Evolutionary conservation across 1,140 invertebrate genomes (phyloP), one percentile per base, ranked within the genome.

Genomic region (Calosoma granatense): DNA sequence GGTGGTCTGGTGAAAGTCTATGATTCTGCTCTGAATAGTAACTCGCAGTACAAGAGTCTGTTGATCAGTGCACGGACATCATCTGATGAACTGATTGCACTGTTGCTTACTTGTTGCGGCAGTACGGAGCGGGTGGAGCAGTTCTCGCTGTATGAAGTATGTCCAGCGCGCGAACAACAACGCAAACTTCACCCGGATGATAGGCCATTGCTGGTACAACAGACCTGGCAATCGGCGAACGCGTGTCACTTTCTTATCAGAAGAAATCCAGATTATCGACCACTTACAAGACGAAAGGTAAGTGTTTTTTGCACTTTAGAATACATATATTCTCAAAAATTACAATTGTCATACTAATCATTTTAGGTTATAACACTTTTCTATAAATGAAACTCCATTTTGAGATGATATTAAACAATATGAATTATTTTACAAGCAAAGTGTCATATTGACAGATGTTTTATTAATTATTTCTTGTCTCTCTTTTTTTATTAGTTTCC

Each of bases 31-130:
- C 75, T 94, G 53, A 92, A 92, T 82, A 85, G 87, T 47, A 90
- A 86, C 74, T 94, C 91, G 0, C 88, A 93, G 73, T 95, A 94
- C 78, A 94, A 95, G 73, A 92, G 88, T 64, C 74, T 95, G 56
- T 78, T 94, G 54, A 87, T 94, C 59, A 92, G 90, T 56, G 90
- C 94, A 61, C 78, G 84, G 64, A 95, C 92, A 19, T 91, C 88
- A n/a, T 87, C 88, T 2, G 88, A 92, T 68, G 91, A 95, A 74
- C 73, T 94, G 54, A 83, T 94, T 56, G 84, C 88, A 61, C 83
- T 95, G 62, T 71, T 95, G 39, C 76, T 94, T 15, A 86, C 86
- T 60, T 94, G 90, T 73, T 92, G 91, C 66, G 88, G 84, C 70
- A 90, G 84, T 19, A 81, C 78, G 55, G 90, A 94, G 68, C 79